Conservation (phyloP, 2,797 vertebrate species). For the Stomatorhinus walkeri region DNA sequence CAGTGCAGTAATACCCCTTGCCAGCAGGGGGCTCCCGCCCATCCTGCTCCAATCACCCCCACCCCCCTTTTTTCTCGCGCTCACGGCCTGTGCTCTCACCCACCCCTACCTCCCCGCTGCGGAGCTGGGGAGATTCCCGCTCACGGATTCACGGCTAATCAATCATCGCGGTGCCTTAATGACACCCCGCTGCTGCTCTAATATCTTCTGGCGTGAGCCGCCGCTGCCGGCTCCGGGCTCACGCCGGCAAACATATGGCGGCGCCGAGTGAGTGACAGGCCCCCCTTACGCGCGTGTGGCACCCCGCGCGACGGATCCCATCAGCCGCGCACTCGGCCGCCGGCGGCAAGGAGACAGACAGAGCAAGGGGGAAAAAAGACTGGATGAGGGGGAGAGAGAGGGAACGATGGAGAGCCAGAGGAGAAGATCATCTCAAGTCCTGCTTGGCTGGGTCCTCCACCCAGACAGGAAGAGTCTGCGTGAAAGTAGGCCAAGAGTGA, state of each 20-base stretch:
- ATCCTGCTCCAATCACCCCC: slow-evolving; percentile 1
- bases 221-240: slow-evolving; percentile 57
- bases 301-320: slow-evolving; percentile 26
- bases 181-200: slow-evolving; percentile 48
- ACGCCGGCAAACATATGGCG: slow-evolving; percentile 70
- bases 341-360: slow-evolving; percentile 25
- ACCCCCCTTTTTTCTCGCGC: slow-evolving; percentile 8
- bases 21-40: slow-evolving; percentile 62
- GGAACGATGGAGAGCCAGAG: slow-evolving; percentile 14
- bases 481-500: slow-evolving; percentile 26
- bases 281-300: slow-evolving; percentile 33
- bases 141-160: slow-evolving; percentile 66
- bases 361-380: slow-evolving; percentile 10
- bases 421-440: slow-evolving; percentile 15
- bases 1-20: slow-evolving; percentile 64
- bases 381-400: not conserved
- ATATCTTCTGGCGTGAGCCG: slow-evolving; percentile 41
- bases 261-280: slow-evolving; percentile 66
- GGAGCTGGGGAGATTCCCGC: slow-evolving; percentile 38
- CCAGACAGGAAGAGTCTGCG: slow-evolving; percentile 34
- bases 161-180: slow-evolving; percentile 68
- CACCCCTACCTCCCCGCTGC: slow-evolving; percentile 14
- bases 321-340: slow-evolving; percentile 17
- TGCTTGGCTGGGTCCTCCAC: slow-evolving; percentile 28
- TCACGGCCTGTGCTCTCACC: not conserved